phyloP scores from a whole-genome alignment of 2,888 invertebrate genomes.

The Tribolium freemani region DNA sequence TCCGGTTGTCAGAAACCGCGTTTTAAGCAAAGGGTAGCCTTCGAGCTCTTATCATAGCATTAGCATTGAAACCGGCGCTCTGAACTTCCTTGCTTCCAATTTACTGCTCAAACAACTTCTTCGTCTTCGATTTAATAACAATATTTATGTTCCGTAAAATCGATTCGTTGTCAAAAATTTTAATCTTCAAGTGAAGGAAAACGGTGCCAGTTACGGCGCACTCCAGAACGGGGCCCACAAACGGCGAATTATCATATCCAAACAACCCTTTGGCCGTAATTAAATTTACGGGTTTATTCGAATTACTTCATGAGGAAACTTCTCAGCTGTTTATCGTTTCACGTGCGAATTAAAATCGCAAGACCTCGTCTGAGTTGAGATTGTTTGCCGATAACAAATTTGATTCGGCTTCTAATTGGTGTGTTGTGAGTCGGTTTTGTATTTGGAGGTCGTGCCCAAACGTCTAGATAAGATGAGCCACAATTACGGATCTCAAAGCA shows the following conservation, averaged over 20 bases:
- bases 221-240: not conserved
- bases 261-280: not conserved
- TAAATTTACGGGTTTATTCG: constrained; percentile 1
- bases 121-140: constrained; percentile 16
- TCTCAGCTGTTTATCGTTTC: not conserved
- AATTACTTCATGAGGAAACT: not conserved
- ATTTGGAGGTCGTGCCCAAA: not conserved
- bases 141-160: constrained; percentile 14
- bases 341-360: constrained; percentile 20
- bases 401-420: constrained; percentile 4
- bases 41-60: constrained; percentile 6
- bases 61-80: constrained; percentile 7
- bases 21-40: not conserved
- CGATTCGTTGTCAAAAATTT: not conserved
- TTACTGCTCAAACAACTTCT: constrained; percentile 13
- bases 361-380: not conserved
- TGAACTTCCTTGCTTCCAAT: constrained; percentile 10
- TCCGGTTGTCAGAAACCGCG: not conserved
- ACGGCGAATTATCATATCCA: not conserved
- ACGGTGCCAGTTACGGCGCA: constrained; percentile 17
- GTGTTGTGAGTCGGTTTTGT: not conserved
- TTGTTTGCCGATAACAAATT: not conserved
- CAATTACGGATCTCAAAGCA: constrained; percentile 36
- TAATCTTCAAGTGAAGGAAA: not conserved
- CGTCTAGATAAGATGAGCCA: constrained; percentile 31